phyloP scores from a whole-genome alignment of 2,113 vertebrate genomes.

The Coryphaenoides rupestris region DNA sequence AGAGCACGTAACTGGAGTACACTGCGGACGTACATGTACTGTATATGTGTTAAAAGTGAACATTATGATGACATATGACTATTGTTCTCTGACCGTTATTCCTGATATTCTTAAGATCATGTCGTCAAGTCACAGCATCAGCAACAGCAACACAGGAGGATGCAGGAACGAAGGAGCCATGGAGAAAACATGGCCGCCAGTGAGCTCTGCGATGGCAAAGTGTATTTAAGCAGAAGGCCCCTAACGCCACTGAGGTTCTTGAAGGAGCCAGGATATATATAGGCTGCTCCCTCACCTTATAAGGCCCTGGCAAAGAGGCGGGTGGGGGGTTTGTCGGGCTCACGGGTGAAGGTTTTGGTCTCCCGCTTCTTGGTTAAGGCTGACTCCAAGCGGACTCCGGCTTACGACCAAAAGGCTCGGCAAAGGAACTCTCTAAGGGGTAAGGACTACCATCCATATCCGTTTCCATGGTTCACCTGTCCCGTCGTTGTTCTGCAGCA shows the following conservation, averaged over 20 bases:
- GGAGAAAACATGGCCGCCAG: not conserved
- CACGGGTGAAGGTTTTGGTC: conserved; percentile 57
- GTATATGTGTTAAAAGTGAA: no score
- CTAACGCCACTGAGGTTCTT: conserved; percentile 38
- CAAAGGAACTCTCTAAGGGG: conserved; percentile 60
- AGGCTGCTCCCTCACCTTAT: conserved; percentile 66
- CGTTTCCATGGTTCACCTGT: no score
- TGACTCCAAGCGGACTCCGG: conserved; percentile 69
- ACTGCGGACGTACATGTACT: no score
- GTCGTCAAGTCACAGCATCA: not conserved
- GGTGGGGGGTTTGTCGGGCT: conserved; percentile 57
- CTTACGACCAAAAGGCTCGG: conserved; percentile 59
- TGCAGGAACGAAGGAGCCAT: not conserved
- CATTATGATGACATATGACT: no score
- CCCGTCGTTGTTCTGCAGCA: no score
- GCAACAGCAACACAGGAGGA: not conserved
- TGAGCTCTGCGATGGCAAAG: conserved; percentile 23
- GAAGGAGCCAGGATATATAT: conserved; percentile 69
- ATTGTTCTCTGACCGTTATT: not conserved
- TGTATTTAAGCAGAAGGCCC: conserved; percentile 33
- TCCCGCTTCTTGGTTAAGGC: conserved; percentile 62
- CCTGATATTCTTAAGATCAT: conserved; percentile 14
- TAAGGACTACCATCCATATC: conserved; percentile 40
- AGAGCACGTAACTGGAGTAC: no score
- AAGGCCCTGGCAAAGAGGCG: conserved; percentile 55